These are phyloP conservation scores for Antechinus flavipes DNA, from an alignment of 2,113 vertebrate genomes.

Conservation along the genomic window DNA sequence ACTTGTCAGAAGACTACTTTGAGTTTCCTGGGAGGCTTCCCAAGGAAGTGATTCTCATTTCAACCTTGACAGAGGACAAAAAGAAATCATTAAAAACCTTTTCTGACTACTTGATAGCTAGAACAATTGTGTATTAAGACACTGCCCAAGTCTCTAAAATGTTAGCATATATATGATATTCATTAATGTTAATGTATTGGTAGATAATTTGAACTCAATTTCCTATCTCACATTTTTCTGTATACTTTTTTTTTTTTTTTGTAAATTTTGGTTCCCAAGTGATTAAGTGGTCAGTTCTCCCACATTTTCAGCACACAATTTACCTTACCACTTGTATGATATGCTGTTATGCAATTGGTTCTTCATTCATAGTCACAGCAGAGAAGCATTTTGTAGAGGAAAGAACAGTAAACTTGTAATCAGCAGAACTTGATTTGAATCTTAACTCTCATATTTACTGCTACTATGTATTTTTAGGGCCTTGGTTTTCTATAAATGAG, in stretches of 20 bases:
- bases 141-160: background rate
- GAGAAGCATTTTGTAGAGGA: background rate
- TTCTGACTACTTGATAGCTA: background rate
- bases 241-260: background rate
- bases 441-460: background rate
- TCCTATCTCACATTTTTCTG: background rate
- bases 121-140: background rate
- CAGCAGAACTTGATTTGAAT: background rate
- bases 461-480: no score
- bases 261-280: background rate
- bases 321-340: background rate
- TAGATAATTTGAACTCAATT: background rate
- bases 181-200: background rate
- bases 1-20: background rate
- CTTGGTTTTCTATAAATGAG: no score
- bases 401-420: background rate
- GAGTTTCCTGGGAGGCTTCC: background rate
- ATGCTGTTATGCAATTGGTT: background rate
- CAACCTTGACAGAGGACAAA: background rate
- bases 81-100: background rate
- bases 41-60: background rate
- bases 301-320: constrained; percentile 15
- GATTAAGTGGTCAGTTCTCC: background rate
- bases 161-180: background rate
- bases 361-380: background rate